phyloP scores from a whole-genome alignment of 2,113 vertebrate species.

The Sclerurus mexicanus region DNA sequence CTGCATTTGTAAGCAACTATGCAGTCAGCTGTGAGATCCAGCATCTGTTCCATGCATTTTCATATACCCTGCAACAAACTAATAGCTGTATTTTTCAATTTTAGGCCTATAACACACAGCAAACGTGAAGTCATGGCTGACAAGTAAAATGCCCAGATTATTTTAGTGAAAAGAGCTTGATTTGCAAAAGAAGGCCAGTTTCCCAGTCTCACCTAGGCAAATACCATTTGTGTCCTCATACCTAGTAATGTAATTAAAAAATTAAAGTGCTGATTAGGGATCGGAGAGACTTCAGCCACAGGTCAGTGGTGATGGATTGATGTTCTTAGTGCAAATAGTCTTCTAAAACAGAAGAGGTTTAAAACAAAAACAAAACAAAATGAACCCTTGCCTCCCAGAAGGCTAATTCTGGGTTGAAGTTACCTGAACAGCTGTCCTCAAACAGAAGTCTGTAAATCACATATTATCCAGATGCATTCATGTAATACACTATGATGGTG shows the following conservation, averaged over 20 bases:
- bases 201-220: background rate
- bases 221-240: background rate
- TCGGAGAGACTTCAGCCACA: background rate
- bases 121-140: background rate
- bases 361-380: background rate
- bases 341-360: background rate
- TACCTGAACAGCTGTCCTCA: background rate
- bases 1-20: background rate
- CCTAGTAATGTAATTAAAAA: background rate
- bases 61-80: background rate
- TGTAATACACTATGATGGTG: background rate
- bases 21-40: background rate
- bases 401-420: background rate
- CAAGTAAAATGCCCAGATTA: background rate
- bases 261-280: background rate
- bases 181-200: background rate
- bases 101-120: background rate
- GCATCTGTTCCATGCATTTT: background rate
- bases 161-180: background rate
- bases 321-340: background rate
- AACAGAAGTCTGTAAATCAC: background rate
- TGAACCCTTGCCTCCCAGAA: background rate
- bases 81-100: background rate
- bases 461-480: background rate
- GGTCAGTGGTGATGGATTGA: background rate